Evolutionary conservation across 2,797 vertebrate species (phyloP).

Genomic region (Anguilla anguilla): DNA sequence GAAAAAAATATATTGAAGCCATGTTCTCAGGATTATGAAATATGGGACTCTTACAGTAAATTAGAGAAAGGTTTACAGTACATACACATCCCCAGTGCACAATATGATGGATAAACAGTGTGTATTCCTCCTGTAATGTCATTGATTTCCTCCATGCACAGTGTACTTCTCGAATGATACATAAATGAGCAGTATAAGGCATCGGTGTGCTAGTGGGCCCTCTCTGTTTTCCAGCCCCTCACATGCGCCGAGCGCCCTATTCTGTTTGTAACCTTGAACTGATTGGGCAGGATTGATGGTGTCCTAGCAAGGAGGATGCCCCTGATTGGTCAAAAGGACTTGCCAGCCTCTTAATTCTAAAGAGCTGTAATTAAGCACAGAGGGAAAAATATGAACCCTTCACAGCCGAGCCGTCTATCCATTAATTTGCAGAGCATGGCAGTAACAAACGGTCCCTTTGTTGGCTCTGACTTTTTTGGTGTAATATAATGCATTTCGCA

Average conservation of each 20-base stretch:
- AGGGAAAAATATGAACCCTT: constrained; percentile 38
- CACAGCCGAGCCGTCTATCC: constrained; percentile 34
- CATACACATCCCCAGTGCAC: not conserved
- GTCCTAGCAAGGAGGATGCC: constrained; percentile 22
- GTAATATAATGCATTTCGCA: constrained; percentile 22
- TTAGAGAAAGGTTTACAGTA: not conserved
- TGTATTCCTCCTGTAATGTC: not conserved
- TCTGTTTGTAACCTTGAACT: constrained; percentile 44
- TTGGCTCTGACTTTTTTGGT: constrained; percentile 8
- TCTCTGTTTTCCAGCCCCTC: not conserved
- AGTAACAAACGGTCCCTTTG: constrained; percentile 39
- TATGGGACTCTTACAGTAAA: not conserved
- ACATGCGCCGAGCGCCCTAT: not conserved
- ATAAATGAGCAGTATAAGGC: not conserved
- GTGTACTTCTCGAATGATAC: not conserved
- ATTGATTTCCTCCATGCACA: not conserved
- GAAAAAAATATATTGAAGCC: not conserved
- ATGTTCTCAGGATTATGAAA: not conserved
- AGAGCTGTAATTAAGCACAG: constrained; percentile 46
- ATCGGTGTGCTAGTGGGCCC: not conserved
- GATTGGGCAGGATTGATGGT: constrained; percentile 45
- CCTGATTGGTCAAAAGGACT: constrained; percentile 6
- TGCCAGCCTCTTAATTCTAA: constrained; percentile 35
- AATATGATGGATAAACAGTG: not conserved
- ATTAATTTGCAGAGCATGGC: constrained; percentile 42